Evolutionary conservation across 2,888 invertebrate genomes (phyloP).

Genomic region (Agonopterix heracliana): DNA sequence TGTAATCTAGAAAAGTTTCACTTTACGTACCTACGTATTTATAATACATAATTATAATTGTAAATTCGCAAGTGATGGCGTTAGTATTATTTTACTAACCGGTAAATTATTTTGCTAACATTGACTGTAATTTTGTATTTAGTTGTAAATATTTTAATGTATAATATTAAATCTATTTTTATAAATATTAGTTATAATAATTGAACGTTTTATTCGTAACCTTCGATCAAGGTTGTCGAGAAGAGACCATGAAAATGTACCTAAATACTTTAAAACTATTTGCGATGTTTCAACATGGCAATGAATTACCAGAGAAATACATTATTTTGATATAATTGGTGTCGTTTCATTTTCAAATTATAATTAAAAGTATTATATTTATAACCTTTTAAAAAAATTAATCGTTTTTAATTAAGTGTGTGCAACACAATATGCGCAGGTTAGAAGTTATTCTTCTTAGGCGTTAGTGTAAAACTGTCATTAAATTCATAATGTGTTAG

Average conservation of each 20-base stretch:
- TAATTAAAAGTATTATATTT: too few relatives aligned
- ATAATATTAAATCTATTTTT: constrained; percentile 51
- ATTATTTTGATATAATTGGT: constrained; percentile 45
- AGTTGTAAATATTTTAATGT: constrained; percentile 42
- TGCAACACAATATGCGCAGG: too few relatives aligned
- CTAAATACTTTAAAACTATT: constrained; percentile 20
- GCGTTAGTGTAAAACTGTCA: too few relatives aligned
- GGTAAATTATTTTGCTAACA: constrained; percentile 18
- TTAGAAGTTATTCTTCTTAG: too few relatives aligned
- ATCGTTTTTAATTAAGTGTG: too few relatives aligned
- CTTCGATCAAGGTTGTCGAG: constrained; percentile 11
- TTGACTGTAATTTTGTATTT: constrained; percentile 30
- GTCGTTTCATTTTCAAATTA: constrained; percentile 7
- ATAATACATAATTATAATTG: constrained; percentile 2
- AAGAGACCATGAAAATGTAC: constrained; percentile 16
- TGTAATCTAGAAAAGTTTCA: constrained; percentile 5
- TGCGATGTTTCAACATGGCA: constrained; percentile 43
- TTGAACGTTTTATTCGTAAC: constrained; percentile 18
- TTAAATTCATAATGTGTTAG: too few relatives aligned
- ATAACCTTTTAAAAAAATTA: too few relatives aligned
- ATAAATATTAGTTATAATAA: constrained; percentile 38
- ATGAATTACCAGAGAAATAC: constrained; percentile 42
- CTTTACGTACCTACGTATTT: constrained; percentile 14
- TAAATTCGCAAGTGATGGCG: constrained; percentile 10
- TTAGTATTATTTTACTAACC: not conserved